Evolutionary conservation across 1,140 invertebrate species (phyloP).

Genomic region (Diplogasteroides magnus): DNA sequence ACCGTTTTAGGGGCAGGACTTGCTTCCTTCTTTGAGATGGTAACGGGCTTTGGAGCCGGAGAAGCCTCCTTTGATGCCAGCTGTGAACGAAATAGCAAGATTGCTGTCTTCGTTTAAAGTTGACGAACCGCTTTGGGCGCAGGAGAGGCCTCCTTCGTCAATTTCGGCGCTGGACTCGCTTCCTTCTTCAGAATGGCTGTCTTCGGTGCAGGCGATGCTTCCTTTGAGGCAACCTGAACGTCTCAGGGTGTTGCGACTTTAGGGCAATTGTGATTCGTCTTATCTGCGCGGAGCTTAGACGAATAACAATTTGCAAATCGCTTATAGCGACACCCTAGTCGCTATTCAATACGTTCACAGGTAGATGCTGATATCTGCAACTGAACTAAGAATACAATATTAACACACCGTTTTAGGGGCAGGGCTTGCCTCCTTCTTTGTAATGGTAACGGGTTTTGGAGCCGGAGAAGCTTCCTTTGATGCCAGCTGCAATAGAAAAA

Average conservation of each 20-base stretch:
- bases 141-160: neutral
- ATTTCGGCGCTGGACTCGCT: slow-evolving; percentile 3
- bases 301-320: too few relatives aligned
- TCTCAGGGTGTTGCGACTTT: too few relatives aligned
- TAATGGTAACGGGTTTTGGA: neutral
- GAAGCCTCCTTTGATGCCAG: neutral
- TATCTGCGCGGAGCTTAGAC: too few relatives aligned
- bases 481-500: too few relatives aligned
- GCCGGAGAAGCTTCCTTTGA: neutral
- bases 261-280: too few relatives aligned
- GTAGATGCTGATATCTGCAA: too few relatives aligned
- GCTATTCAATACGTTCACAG: too few relatives aligned
- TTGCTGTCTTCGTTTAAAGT: too few relatives aligned
- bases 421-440: neutral
- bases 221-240: neutral
- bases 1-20: neutral
- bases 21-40: neutral
- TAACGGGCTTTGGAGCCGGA: neutral
- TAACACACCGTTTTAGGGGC: neutral
- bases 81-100: too few relatives aligned
- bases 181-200: slow-evolving; percentile 4
- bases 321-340: too few relatives aligned
- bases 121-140: too few relatives aligned
- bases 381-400: too few relatives aligned
- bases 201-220: neutral